phyloP scores from a whole-genome alignment of 1,140 invertebrate genomes.

The Rhyzopertha dominica region DNA sequence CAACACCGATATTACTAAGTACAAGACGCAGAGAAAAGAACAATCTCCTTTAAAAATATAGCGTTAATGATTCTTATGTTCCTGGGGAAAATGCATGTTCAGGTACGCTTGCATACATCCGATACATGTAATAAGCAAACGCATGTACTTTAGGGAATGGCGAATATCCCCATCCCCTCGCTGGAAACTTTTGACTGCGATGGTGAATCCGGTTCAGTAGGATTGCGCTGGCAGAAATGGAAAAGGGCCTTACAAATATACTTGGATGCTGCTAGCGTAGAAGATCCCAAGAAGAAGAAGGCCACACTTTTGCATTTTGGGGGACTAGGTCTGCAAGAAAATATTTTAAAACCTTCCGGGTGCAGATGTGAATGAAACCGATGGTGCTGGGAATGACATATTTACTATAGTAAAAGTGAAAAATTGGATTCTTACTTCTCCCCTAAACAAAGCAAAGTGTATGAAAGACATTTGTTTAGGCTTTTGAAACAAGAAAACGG shows the following conservation, averaged over 20 bases:
- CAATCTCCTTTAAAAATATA: no score
- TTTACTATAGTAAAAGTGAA: slow-evolving; percentile 22
- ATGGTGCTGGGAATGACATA: slow-evolving; percentile 13
- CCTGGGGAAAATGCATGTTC: no score
- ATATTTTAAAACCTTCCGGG: slow-evolving; percentile 37
- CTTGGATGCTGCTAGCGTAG: slow-evolving; percentile 27
- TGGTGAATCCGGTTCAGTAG: slow-evolving; percentile 28
- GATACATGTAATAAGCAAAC: no score
- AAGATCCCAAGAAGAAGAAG: slow-evolving; percentile 23
- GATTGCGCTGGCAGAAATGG: slow-evolving; percentile 35
- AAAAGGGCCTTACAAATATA: slow-evolving; percentile 34
- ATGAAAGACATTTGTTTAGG: slow-evolving; percentile 31
- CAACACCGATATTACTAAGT: no score
- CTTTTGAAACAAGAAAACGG: slow-evolving; percentile 25
- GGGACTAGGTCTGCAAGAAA: slow-evolving; percentile 31
- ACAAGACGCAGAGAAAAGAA: no score
- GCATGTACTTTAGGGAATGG: no score
- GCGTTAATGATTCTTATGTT: no score
- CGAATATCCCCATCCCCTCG: no score
- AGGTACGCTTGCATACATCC: no score
- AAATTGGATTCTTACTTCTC: slow-evolving; percentile 33
- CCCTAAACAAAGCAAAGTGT: slow-evolving; percentile 32
- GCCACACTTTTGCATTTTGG: slow-evolving; percentile 31
- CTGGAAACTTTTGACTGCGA: slow-evolving; percentile 34
- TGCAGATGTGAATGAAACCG: slow-evolving; percentile 14